Conservation (phyloP, 2,888 invertebrate genomes). For the Trichopria drosophilae region DNA sequence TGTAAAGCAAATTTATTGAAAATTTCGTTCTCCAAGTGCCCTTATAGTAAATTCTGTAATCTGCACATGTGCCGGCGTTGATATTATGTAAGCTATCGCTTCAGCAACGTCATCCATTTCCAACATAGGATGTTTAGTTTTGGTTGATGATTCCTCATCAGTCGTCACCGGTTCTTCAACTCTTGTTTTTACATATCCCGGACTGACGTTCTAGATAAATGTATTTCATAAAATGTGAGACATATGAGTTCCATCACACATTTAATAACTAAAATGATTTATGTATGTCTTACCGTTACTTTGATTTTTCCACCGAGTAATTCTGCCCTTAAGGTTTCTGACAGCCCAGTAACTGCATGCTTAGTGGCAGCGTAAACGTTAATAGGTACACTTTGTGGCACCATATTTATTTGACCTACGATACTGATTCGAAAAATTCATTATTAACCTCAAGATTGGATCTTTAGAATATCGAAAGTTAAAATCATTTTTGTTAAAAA, state of each 20-base stretch:
- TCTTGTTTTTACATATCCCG: conserved; percentile 65
- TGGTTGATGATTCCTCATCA: too few relatives aligned
- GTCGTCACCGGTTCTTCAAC: too few relatives aligned
- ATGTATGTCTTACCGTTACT: conserved; percentile 37
- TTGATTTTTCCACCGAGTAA: conserved; percentile 49
- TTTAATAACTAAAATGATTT: neutral
- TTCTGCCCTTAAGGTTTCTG: conserved; percentile 63
- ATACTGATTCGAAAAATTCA: conserved; percentile 41
- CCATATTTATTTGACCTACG: conserved; percentile 58
- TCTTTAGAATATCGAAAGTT: too few relatives aligned
- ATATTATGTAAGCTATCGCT: conserved; percentile 51
- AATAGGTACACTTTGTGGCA: conserved; percentile 48
- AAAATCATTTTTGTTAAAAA: too few relatives aligned
- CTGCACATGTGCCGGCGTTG: conserved; percentile 51
- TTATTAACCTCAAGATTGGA: too few relatives aligned
- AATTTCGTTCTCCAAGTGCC: too few relatives aligned
- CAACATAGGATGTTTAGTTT: conserved; percentile 36
- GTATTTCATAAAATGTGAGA: too few relatives aligned
- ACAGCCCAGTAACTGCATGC: conserved; percentile 63
- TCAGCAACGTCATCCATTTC: conserved; percentile 55
- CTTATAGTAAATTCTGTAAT: conserved; percentile 39
- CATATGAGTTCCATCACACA: too few relatives aligned
- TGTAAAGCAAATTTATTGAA: too few relatives aligned
- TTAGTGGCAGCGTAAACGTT: conserved; percentile 65
- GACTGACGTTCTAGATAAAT: conserved; percentile 67